A percentile compares a stretch with the other conserved stretches of the same genome.
Conservation (phyloP, 1,140 invertebrate species). For the Drosophila takahashii region DNA sequence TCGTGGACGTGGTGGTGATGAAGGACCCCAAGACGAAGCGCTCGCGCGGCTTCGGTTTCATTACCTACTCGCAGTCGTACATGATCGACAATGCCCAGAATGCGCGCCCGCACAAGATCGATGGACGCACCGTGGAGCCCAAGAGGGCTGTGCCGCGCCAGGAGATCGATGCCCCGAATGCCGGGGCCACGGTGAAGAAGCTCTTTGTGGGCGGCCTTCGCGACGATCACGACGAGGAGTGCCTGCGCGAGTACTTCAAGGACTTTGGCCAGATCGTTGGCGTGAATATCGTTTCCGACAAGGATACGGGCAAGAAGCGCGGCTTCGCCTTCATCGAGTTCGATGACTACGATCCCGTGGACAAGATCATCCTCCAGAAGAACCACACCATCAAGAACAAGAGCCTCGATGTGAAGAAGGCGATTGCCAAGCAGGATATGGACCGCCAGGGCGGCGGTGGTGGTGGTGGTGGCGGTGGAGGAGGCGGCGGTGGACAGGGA, state of each 20-base stretch:
- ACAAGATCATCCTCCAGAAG: constrained; percentile 94
- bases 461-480: constrained; percentile 64
- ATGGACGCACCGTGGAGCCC: constrained; percentile 95
- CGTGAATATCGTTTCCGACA: constrained; percentile 96
- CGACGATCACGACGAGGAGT: constrained; percentile 95
- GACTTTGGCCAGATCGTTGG: constrained; percentile 93
- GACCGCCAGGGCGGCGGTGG: constrained; percentile 85
- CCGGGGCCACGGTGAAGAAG: constrained; percentile 97
- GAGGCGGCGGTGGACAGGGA: constrained; percentile 38
- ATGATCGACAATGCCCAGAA: constrained; percentile 98
- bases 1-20: constrained; percentile 99
- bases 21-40: constrained; percentile 97
- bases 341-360: constrained; percentile 98
- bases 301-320: constrained; percentile 95
- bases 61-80: constrained; percentile 95
- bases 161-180: constrained; percentile 95
- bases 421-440: constrained; percentile 90
- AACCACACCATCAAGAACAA: constrained; percentile 91
- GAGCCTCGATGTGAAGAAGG: constrained; percentile 93
- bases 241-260: constrained; percentile 94
- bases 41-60: constrained; percentile 98
- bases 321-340: constrained; percentile 99
- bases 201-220: constrained; percentile 97
- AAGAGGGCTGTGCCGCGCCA: constrained; percentile 98
- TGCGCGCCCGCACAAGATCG: constrained; percentile 90